Conservation (phyloP, 2,888 invertebrate species). For the Stenodema calcarata region DNA sequence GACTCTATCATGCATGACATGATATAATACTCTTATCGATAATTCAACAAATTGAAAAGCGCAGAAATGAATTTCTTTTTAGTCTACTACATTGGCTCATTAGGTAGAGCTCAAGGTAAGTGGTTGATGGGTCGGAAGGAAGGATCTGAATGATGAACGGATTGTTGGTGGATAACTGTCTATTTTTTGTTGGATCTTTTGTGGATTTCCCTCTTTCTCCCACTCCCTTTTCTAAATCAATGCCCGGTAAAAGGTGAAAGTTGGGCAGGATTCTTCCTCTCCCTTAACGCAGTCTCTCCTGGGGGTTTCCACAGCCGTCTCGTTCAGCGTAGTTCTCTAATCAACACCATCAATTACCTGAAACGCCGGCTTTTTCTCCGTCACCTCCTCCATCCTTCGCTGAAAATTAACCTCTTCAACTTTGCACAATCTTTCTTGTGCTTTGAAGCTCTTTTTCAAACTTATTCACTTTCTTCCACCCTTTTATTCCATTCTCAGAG, state of each 20-base stretch:
- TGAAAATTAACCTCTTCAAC: slow-evolving; percentile 43
- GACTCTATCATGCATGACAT: too few species aligned
- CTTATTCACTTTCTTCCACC: background rate
- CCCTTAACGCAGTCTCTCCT: background rate
- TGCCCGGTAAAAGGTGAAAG: background rate
- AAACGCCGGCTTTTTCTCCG: slow-evolving; percentile 6
- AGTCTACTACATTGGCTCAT: too few species aligned
- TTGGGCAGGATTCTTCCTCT: background rate
- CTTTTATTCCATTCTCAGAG: too few species aligned
- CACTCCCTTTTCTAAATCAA: background rate
- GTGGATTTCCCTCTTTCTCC: background rate
- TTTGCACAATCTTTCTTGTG: slow-evolving; percentile 30
- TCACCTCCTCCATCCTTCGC: background rate
- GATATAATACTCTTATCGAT: too few species aligned
- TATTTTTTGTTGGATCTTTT: slow-evolving; percentile 10
- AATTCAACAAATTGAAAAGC: too few species aligned
- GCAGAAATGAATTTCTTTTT: too few species aligned
- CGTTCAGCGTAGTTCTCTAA: slow-evolving; percentile 33
- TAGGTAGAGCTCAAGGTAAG: too few species aligned
- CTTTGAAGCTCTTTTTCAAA: background rate
- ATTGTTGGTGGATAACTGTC: background rate
- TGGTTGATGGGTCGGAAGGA: background rate
- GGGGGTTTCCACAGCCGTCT: background rate
- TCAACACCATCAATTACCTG: slow-evolving; percentile 48
- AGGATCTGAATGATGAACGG: background rate